Evolutionary conservation across 2,797 vertebrate species (phyloP), one percentile per base, ranked within the genome.

Genomic region (Acanthiza pusilla): DNA sequence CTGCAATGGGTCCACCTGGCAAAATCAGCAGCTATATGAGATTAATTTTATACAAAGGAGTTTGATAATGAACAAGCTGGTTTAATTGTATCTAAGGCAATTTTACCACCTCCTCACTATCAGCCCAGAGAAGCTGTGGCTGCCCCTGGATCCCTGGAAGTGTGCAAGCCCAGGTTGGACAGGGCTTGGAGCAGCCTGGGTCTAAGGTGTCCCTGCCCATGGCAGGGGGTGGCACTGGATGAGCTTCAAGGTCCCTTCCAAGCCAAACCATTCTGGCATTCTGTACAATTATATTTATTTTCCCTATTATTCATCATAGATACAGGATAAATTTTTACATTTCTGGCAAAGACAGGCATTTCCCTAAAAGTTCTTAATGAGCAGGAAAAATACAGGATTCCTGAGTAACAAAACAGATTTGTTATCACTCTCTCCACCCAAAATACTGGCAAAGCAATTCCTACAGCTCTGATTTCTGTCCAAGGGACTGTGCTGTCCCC

Each of bases 1-100:
- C 30, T 2, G 0, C 34, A 38, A 4, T 3, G 12, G 25, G 43
- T 34, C 16, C 29, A 18, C 26, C 26, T 23, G 6, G 36, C 5
- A 70, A 48, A 42, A 80, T 51, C 45, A 30, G 9, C 54, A 25
- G 25, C 27, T 43, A 51, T 13, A 16, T 20, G 16, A 34, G 13
- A 42, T 51, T 51, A 25, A 30, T 81, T 70, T 60, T 50, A 42
- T 43, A 30, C 15, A 10, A 50, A 51, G 22, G 45, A 13, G 20
- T 42, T 51, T 42, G 32, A 25, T 27, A 60, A 70, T 5, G 17
- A 60, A 20, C 45, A 20, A 16, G 22, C 25, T 51, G 26, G 13
- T 23, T 70, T 10, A 20, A 7, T 51, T 51, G 38, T 70, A 51
- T 36, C 32, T 20, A 16, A 36, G 45, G 26, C 20, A 30, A 20